Evolutionary conservation across 2,113 vertebrate species (phyloP).

Genomic region (Corvus moneduloides): DNA sequence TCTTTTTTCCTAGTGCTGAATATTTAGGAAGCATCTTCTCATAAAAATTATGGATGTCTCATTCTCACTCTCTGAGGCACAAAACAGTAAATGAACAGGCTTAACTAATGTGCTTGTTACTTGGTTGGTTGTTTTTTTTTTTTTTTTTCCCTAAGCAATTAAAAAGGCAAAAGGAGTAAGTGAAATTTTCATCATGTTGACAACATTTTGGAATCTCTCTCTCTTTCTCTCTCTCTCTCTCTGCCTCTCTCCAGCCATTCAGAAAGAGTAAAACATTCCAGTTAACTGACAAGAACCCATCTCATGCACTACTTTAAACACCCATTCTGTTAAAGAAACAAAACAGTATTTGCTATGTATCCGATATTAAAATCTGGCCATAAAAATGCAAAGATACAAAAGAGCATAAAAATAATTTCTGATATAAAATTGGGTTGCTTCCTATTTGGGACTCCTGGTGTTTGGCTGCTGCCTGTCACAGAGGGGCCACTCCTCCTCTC

Average conservation of each 20-base stretch:
- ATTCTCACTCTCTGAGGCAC: constrained; percentile 72
- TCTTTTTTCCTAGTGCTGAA: constrained; percentile 67
- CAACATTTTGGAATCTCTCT: constrained; percentile 16
- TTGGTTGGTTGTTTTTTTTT: neutral
- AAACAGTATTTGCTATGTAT: neutral
- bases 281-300: neutral
- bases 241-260: constrained; percentile 38
- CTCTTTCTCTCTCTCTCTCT: constrained; percentile 13
- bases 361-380: neutral
- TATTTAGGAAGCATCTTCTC: constrained; percentile 75
- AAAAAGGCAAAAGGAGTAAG: constrained; percentile 60
- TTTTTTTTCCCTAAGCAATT: constrained; percentile 27
- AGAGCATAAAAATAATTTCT: constrained; percentile 2
- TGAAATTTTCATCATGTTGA: constrained; percentile 34
- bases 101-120: constrained; percentile 63
- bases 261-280: neutral
- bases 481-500: neutral
- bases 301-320: neutral
- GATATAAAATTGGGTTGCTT: neutral
- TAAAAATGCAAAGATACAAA: constrained; percentile 39
- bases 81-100: constrained; percentile 73
- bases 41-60: constrained; percentile 73
- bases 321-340: neutral
- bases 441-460: neutral
- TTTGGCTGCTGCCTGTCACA: neutral